Evolutionary conservation across 2,113 vertebrate species (phyloP).

Genomic region (mouse (Mus musculus)): GRCm39 chr3:107537501-107538000

Average conservation of each 20-base stretch:
- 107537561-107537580: background rate
- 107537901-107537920: background rate
- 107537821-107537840: slow-evolving; percentile 13
- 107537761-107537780: slow-evolving; percentile 16
- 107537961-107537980: background rate
- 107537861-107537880: background rate
- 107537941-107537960: background rate
- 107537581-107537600: background rate
- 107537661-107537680: background rate
- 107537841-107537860: background rate
- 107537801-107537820: background rate
- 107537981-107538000: background rate
- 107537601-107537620: background rate
- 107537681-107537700: background rate
- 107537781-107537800: background rate
- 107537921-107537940: background rate
- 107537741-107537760: background rate
- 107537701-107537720: background rate
- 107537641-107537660: background rate
- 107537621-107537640: background rate
- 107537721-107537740: background rate
- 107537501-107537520: background rate
- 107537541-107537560: background rate
- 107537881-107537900: background rate
- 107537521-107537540: background rate